Conservation (phyloP, 1,140 invertebrate species). For the Lucilia sericata region DNA sequence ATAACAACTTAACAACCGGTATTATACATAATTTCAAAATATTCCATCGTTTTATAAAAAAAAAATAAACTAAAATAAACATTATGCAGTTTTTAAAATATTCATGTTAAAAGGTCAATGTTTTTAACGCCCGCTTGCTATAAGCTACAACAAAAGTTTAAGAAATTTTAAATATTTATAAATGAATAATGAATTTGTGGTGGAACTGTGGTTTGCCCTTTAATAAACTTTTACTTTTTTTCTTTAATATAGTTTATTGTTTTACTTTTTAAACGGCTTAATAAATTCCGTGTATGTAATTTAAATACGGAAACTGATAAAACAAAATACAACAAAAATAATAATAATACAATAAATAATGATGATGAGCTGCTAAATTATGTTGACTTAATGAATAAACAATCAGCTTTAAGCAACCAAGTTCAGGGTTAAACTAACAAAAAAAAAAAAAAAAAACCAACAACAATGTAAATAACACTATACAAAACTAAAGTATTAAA, state of each 20-base stretch:
- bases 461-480: too few relatives aligned
- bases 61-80: too few relatives aligned
- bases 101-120: not conserved
- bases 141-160: not conserved
- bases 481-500: not conserved
- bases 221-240: conserved; percentile 6
- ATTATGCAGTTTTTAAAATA: too few relatives aligned
- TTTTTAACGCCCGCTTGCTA: not conserved
- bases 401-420: not conserved
- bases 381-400: conserved; percentile 22
- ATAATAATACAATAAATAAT: not conserved
- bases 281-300: not conserved
- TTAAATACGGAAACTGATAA: conserved; percentile 19
- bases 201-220: not conserved
- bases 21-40: too few relatives aligned
- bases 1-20: too few relatives aligned
- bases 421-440: conserved; percentile 34
- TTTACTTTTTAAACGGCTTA: not conserved
- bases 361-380: conserved; percentile 4
- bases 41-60: too few relatives aligned
- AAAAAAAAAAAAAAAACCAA: not conserved
- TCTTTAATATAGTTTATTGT: not conserved
- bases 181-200: not conserved
- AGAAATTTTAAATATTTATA: too few relatives aligned
- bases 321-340: not conserved